Conservation (phyloP, 2,797 vertebrate genomes). For the Carcharodon carcharias region DNA sequence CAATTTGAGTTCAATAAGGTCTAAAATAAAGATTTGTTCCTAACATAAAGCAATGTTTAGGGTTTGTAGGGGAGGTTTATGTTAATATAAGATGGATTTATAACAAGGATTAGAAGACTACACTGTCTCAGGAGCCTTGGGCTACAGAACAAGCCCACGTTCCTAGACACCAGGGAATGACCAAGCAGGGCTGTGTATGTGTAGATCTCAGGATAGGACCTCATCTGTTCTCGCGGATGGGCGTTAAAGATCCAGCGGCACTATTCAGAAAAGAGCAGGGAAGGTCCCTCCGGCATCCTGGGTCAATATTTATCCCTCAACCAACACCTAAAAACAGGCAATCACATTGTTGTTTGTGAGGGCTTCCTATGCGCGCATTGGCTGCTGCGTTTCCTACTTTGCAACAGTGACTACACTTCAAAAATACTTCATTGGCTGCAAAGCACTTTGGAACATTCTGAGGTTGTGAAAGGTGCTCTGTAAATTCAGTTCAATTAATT, state of each 20-base stretch:
- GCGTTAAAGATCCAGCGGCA: not conserved
- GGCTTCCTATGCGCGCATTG: not conserved
- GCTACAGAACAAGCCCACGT: not conserved
- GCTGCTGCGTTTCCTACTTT: not conserved
- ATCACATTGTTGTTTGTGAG: not conserved
- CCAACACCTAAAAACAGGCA: not conserved
- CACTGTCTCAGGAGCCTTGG: not conserved
- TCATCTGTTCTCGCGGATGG: too few relatives aligned
- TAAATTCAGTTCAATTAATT: not conserved
- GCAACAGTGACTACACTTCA: not conserved
- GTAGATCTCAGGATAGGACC: not conserved
- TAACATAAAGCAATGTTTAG: not conserved
- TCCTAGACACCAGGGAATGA: not conserved
- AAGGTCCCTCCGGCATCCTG: not conserved
- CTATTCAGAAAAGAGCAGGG: not conserved
- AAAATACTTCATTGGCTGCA: not conserved
- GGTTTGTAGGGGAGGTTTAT: not conserved
- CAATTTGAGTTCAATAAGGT: not conserved
- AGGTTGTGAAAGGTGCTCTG: not conserved
- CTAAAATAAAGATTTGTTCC: not conserved
- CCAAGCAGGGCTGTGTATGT: not conserved
- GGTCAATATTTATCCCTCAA: not conserved
- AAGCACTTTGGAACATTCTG: not conserved
- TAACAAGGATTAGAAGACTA: not conserved
- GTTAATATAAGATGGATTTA: not conserved